These are phyloP conservation scores for Belgica antarctica DNA, from an alignment of 2,888 invertebrate species.

Conservation along the genomic window DNA sequence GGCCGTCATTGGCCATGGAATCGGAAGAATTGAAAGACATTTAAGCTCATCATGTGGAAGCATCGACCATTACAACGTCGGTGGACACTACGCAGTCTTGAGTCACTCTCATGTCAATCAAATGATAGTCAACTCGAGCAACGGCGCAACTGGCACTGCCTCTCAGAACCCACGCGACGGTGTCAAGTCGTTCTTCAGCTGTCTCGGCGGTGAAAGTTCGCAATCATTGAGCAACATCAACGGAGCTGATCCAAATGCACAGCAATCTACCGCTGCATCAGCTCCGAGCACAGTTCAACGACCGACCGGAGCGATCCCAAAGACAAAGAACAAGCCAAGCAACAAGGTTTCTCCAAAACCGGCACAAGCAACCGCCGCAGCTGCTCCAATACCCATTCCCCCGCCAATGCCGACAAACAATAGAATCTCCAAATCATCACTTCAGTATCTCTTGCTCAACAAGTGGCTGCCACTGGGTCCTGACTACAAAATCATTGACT, in stretches of 20 bases:
- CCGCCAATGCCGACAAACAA: slow-evolving; percentile 27
- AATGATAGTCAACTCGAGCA: slow-evolving; percentile 52
- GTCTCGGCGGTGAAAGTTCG: slow-evolving; percentile 54
- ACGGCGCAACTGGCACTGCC: slow-evolving; percentile 45
- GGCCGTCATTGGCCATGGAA: slow-evolving; percentile 59
- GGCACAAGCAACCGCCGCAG: not conserved
- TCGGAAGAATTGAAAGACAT: slow-evolving; percentile 61
- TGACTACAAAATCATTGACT: slow-evolving; percentile 58
- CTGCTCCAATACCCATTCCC: not conserved
- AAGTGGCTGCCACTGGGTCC: slow-evolving; percentile 63
- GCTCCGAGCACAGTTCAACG: slow-evolving; percentile 13
- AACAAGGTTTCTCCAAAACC: slow-evolving; percentile 40
- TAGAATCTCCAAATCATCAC: slow-evolving; percentile 61
- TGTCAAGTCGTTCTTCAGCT: slow-evolving; percentile 54
- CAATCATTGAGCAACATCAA: slow-evolving; percentile 56
- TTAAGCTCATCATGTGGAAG: slow-evolving; percentile 67
- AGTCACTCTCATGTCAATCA: slow-evolving; percentile 56
- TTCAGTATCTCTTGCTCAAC: slow-evolving; percentile 67
- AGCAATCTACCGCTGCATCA: not conserved
- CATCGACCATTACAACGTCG: slow-evolving; percentile 57
- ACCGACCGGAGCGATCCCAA: slow-evolving; percentile 44
- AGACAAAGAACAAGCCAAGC: slow-evolving; percentile 38
- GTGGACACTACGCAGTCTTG: slow-evolving; percentile 55
- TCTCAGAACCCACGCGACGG: slow-evolving; percentile 51
- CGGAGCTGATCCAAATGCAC: slow-evolving; percentile 48